Evolutionary conservation across 2,797 vertebrate genomes (phyloP).

Genomic region (Pempheris klunzingeri): DNA sequence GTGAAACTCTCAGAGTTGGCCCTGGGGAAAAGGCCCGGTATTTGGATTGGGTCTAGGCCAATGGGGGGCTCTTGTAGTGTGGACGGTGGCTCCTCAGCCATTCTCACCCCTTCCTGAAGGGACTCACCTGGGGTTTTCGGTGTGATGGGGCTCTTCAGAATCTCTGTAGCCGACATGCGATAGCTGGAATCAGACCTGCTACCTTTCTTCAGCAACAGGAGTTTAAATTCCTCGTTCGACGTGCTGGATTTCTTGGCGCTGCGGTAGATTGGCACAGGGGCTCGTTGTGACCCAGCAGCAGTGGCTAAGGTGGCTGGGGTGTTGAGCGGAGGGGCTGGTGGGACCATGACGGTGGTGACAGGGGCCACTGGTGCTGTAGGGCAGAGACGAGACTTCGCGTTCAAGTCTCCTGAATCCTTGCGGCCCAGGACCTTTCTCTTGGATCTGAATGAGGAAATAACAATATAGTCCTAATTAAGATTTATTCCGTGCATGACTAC

Average conservation of each 20-base stretch:
- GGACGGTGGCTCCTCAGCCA: slow-evolving; percentile 75
- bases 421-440: slow-evolving; percentile 98
- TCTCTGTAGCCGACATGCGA: slow-evolving; percentile 98
- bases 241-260: slow-evolving; percentile 98
- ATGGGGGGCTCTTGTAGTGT: slow-evolving; percentile 72
- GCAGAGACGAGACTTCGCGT: slow-evolving; percentile 89
- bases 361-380: slow-evolving; percentile 74
- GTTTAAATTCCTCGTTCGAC: slow-evolving; percentile 98
- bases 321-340: slow-evolving; percentile 78
- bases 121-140: slow-evolving; percentile 93
- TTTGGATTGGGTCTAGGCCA: slow-evolving; percentile 77
- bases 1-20: slow-evolving; percentile 94
- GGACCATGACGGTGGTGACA: slow-evolving; percentile 89
- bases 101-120: slow-evolving; percentile 83
- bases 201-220: slow-evolving; percentile 95
- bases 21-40: slow-evolving; percentile 86
- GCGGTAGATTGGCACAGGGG: slow-evolving; percentile 96
- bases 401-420: slow-evolving; percentile 95
- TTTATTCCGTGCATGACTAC: not conserved
- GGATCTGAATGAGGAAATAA: slow-evolving; percentile 86
- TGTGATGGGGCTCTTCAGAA: slow-evolving; percentile 96
- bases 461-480: slow-evolving; percentile 7
- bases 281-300: slow-evolving; percentile 88
- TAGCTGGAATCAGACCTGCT: slow-evolving; percentile 97
- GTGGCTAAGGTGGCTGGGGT: slow-evolving; percentile 58